Conservation (phyloP, 2,113 vertebrate genomes). For the Chaetodon auriga region DNA sequence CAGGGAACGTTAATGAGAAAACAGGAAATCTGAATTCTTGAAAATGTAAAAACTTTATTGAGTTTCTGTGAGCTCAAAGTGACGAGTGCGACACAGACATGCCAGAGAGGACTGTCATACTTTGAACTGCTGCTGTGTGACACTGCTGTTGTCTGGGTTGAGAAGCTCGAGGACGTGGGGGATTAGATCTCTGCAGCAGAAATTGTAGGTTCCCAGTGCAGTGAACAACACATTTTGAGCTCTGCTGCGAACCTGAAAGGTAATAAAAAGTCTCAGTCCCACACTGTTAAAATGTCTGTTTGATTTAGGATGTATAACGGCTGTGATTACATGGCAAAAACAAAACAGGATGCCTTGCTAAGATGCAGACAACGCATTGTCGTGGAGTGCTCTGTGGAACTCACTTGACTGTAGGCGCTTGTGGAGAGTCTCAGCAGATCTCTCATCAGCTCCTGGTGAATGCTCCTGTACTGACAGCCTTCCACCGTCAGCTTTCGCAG, state of each 20-base stretch:
- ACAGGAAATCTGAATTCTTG: neutral
- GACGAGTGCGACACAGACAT: neutral
- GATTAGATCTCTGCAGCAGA: constrained; percentile 96
- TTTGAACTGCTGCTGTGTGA: constrained; percentile 97
- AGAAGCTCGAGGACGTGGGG: constrained; percentile 93
- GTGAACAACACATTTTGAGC: constrained; percentile 95
- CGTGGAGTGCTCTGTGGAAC: neutral
- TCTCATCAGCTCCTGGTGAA: constrained; percentile 93
- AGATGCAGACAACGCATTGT: neutral
- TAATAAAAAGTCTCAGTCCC: neutral
- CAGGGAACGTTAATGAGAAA: constrained; percentile 1
- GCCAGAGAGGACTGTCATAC: constrained; percentile 77
- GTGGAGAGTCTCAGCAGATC: constrained; percentile 95
- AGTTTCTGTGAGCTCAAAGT: neutral
- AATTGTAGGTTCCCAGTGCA: constrained; percentile 95
- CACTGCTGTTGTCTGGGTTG: constrained; percentile 86
- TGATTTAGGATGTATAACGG: neutral
- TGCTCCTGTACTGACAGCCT: constrained; percentile 92
- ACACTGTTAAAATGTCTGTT: neutral
- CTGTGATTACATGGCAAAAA: neutral
- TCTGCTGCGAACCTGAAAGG: constrained; percentile 92
- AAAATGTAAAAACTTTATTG: neutral
- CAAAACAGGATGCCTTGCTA: neutral
- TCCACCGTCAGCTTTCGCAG: constrained; percentile 94
- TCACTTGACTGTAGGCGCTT: constrained; percentile 96